These are phyloP conservation scores for Sphyrna mokarran DNA, from an alignment of 2,113 vertebrate genomes.

Conservation along the genomic window DNA sequence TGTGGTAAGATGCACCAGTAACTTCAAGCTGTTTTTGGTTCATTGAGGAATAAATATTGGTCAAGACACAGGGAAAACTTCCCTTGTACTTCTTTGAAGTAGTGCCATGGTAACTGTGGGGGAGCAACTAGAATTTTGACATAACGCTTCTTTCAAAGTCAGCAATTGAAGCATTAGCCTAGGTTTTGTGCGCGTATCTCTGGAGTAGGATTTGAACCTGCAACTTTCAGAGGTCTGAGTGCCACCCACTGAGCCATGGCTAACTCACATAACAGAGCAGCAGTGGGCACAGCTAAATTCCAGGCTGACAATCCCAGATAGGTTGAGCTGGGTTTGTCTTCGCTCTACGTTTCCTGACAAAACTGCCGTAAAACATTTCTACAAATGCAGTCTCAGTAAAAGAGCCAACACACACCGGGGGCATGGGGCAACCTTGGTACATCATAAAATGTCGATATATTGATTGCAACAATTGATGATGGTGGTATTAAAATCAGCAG, in stretches of 20 bases:
- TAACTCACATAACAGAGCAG: neutral
- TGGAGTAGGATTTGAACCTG: neutral
- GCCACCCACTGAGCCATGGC: neutral
- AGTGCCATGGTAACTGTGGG: neutral
- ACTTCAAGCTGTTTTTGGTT: neutral
- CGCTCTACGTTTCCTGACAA: neutral
- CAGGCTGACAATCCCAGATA: neutral
- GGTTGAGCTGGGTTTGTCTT: neutral
- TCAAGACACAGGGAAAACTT: neutral
- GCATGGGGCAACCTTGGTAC: neutral
- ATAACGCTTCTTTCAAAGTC: neutral
- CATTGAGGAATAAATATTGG: neutral
- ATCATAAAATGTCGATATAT: neutral
- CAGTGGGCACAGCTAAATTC: neutral
- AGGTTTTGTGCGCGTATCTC: neutral
- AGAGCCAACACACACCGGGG: neutral
- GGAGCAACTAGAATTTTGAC: neutral
- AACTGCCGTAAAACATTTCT: neutral
- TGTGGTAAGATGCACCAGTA: neutral
- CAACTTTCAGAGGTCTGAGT: neutral
- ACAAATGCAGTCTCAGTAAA: neutral
- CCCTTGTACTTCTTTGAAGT: neutral
- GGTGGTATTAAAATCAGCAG: neutral
- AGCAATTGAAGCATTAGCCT: neutral
- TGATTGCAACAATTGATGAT: neutral